These are phyloP conservation scores for Aphyosemion australe DNA, from an alignment of 2,113 vertebrate genomes.

Conservation along the genomic window DNA sequence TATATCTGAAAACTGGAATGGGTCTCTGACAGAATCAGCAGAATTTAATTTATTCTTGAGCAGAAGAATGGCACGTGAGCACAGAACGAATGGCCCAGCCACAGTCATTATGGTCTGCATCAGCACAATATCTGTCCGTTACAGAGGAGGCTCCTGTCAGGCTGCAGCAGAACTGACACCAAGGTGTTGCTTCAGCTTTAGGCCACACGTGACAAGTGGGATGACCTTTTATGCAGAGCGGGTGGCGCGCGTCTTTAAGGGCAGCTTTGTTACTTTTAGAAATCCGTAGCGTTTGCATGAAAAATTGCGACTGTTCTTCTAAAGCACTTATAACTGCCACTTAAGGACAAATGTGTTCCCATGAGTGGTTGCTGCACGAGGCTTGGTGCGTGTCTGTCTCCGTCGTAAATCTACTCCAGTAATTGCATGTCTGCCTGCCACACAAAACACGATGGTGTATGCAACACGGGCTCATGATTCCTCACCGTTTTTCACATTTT, in stretches of 20 bases:
- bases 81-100: not conserved
- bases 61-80: not conserved
- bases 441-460: constrained; percentile 1
- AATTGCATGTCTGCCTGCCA: constrained; percentile 5
- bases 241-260: not conserved
- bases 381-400: constrained; percentile 1
- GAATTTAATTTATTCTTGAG: not conserved
- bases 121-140: not conserved
- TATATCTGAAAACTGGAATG: not conserved
- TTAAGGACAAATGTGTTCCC: not conserved
- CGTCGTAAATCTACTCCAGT: not conserved
- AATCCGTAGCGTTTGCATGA: not conserved
- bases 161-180: too few relatives aligned
- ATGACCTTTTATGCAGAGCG: not conserved
- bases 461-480: constrained; percentile 7
- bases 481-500: constrained; percentile 32
- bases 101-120: not conserved
- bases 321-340: not conserved
- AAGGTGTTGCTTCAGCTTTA: not conserved
- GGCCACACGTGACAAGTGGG: not conserved
- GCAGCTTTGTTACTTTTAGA: not conserved
- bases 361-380: not conserved
- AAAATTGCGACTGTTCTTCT: not conserved
- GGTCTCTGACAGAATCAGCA: not conserved
- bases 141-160: not conserved